Conservation (phyloP, 2,888 invertebrate genomes). For the Mechanitis messenoides region DNA sequence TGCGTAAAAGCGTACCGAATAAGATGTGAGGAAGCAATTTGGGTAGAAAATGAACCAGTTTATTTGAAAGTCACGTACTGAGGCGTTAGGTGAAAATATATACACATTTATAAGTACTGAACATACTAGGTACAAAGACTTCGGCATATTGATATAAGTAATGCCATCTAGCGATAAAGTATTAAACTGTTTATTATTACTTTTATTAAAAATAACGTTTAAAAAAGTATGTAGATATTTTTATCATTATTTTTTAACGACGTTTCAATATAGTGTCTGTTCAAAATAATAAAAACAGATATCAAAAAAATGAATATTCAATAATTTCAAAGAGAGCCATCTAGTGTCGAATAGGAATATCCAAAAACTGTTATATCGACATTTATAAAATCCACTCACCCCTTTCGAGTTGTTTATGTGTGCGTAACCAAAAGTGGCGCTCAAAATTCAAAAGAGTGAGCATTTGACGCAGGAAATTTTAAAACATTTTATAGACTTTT, state of each 20-base stretch:
- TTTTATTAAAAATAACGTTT: neutral
- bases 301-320: no score
- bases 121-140: constrained; percentile 28
- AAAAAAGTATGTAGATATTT: no score
- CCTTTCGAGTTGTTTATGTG: constrained; percentile 41
- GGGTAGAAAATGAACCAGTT: constrained; percentile 66
- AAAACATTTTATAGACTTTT: constrained; percentile 25
- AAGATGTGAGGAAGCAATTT: constrained; percentile 69
- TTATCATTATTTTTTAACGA: no score
- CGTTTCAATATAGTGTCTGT: no score
- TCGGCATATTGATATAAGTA: constrained; percentile 32
- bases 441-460: constrained; percentile 44
- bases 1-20: constrained; percentile 54
- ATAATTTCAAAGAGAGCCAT: constrained; percentile 18
- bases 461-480: constrained; percentile 23
- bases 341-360: constrained; percentile 28
- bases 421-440: constrained; percentile 48
- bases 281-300: no score
- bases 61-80: constrained; percentile 64
- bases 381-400: constrained; percentile 30
- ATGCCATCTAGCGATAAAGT: constrained; percentile 56
- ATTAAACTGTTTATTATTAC: constrained; percentile 25
- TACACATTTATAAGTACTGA: constrained; percentile 2
- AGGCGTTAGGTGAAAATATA: constrained; percentile 35
- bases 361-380: constrained; percentile 48